Percentiles rank a stretch among this genome's conserved stretches.
Evolutionary conservation across 1,140 invertebrate genomes (phyloP).

Genomic region (Nasonia vitripennis): DNA sequence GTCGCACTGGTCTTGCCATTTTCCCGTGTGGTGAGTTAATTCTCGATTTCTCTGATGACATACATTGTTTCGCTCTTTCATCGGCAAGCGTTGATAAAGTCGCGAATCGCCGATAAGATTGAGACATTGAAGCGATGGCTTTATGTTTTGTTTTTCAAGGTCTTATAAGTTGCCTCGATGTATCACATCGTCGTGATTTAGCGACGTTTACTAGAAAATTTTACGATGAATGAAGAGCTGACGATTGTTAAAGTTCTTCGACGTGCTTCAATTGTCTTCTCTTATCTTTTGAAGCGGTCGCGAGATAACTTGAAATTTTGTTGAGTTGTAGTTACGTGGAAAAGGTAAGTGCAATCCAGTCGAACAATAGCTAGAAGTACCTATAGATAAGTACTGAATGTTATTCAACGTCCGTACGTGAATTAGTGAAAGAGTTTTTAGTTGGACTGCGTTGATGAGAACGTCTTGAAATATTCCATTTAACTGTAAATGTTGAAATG

Average conservation of each 20-base stretch:
- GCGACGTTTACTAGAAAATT: neutral
- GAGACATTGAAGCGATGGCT: neutral
- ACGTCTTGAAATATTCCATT: neutral
- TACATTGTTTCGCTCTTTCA: neutral
- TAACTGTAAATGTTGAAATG: neutral
- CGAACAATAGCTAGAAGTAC: neutral
- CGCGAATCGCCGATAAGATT: neutral
- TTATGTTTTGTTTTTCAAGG: no score
- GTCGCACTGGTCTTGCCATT: neutral
- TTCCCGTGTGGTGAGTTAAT: no score
- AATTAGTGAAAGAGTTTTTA: neutral
- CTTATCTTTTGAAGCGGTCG: neutral
- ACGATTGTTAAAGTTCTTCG: no score
- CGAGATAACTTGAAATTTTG: neutral
- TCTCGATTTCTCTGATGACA: neutral
- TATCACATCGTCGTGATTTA: neutral
- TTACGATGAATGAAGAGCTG: neutral
- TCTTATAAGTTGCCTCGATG: neutral
- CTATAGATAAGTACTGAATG: neutral
- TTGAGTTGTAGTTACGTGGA: neutral
- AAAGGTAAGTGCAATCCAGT: neutral
- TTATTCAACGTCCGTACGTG: neutral
- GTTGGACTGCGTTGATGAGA: neutral
- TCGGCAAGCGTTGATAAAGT: no score
- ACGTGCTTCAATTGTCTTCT: no score